Evolutionary conservation across 2,113 vertebrate genomes (phyloP).

Genomic region (Peromyscus leucopus): DNA sequence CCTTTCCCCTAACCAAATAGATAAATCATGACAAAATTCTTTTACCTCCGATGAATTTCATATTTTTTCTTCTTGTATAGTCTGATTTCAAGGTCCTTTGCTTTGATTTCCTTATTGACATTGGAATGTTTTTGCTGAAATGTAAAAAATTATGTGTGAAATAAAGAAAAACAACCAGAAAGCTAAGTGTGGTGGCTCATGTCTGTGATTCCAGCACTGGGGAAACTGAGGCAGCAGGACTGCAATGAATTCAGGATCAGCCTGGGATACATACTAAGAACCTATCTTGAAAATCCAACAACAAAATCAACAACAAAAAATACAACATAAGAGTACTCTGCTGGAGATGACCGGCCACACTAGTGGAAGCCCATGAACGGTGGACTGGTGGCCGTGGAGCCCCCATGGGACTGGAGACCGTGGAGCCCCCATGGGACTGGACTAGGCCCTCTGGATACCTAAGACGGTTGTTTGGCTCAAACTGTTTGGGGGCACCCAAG

Average conservation of each 20-base stretch:
- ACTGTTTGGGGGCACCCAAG: too few species aligned
- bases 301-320: neutral
- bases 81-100: constrained; percentile 90
- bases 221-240: neutral
- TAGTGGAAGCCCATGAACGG: too few species aligned
- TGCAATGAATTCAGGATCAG: neutral
- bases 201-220: neutral
- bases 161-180: neutral
- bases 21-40: constrained; percentile 35
- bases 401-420: too few species aligned
- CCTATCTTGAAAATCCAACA: too few species aligned
- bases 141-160: constrained; percentile 54
- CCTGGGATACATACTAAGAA: neutral
- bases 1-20: neutral
- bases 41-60: constrained; percentile 92
- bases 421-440: too few species aligned
- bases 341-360: too few species aligned
- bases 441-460: too few species aligned
- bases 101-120: constrained; percentile 89
- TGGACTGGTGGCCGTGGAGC: too few species aligned
- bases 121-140: constrained; percentile 91
- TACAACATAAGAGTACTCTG: neutral
- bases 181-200: neutral
- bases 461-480: too few species aligned
- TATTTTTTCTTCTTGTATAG: constrained; percentile 89